Evolutionary conservation across 2,797 vertebrate species (phyloP).

Genomic region (Trachurus trachurus): DNA sequence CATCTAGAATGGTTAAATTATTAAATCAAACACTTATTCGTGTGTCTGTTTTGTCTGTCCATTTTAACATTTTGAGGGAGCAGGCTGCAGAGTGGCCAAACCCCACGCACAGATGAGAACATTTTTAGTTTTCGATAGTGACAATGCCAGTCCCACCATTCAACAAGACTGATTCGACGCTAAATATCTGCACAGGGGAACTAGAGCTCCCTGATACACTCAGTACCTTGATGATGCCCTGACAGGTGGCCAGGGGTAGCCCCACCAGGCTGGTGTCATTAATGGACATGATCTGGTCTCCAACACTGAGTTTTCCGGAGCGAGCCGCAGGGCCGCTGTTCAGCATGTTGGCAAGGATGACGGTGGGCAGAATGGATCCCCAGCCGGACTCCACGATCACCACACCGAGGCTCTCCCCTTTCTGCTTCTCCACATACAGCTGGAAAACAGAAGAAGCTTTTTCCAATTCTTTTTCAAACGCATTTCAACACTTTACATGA

Average conservation of each 20-base stretch:
- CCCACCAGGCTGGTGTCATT: slow-evolving; percentile 90
- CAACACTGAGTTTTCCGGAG: slow-evolving; percentile 96
- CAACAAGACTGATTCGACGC: neutral
- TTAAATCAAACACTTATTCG: slow-evolving; percentile 14
- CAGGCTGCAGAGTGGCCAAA: neutral
- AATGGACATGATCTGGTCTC: slow-evolving; percentile 99
- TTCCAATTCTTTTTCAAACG: slow-evolving; percentile 11
- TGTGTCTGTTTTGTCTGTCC: neutral
- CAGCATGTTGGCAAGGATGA: slow-evolving; percentile 97
- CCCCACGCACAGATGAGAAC: neutral
- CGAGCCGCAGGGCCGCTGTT: slow-evolving; percentile 95
- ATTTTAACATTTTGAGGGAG: neutral
- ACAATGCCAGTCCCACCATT: no score
- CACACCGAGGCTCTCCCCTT: slow-evolving; percentile 86
- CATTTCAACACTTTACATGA: neutral
- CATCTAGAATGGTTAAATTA: neutral
- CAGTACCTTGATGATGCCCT: slow-evolving; percentile 96
- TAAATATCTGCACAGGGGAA: neutral
- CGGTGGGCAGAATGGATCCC: slow-evolving; percentile 94
- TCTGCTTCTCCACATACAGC: slow-evolving; percentile 95
- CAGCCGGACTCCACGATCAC: slow-evolving; percentile 89
- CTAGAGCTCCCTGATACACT: neutral
- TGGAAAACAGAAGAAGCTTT: slow-evolving; percentile 59
- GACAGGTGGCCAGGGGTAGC: slow-evolving; percentile 95
- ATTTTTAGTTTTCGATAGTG: neutral